These are phyloP conservation scores for Patella depressa DNA, from an alignment of 2,888 invertebrate genomes.

Conservation along the genomic window DNA sequence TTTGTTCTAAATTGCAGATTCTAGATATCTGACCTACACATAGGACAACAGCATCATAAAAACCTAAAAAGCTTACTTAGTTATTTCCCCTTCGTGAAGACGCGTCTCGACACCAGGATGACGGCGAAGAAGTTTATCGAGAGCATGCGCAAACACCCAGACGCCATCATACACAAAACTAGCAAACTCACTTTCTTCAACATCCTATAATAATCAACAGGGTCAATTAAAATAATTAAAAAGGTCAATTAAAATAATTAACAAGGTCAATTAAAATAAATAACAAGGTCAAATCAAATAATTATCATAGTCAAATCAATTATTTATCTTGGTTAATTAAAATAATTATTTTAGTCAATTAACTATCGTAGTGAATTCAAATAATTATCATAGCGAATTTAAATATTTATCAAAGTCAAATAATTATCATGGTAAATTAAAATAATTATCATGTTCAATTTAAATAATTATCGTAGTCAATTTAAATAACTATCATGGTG, in stretches of 20 bases:
- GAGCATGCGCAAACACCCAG: conserved; percentile 83
- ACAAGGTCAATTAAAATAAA: too few relatives aligned
- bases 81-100: conserved; percentile 56
- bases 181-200: conserved; percentile 77
- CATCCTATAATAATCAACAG: conserved; percentile 37
- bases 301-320: too few relatives aligned
- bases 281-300: too few relatives aligned
- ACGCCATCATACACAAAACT: conserved; percentile 87
- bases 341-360: too few relatives aligned
- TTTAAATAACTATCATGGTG: background rate
- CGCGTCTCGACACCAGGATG: conserved; percentile 72
- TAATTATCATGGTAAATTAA: too few relatives aligned
- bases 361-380: background rate
- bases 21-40: too few relatives aligned
- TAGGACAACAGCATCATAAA: too few relatives aligned
- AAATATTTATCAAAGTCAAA: background rate
- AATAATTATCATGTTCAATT: too few relatives aligned
- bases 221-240: background rate
- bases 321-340: too few relatives aligned
- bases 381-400: background rate
- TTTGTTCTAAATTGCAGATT: too few relatives aligned
- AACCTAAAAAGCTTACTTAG: conserved; percentile 46
- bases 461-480: too few relatives aligned
- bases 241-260: too few relatives aligned
- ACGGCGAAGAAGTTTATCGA: conserved; percentile 78